phyloP scores from a whole-genome alignment of 2,888 invertebrate species.

The Apoderus coryli region DNA sequence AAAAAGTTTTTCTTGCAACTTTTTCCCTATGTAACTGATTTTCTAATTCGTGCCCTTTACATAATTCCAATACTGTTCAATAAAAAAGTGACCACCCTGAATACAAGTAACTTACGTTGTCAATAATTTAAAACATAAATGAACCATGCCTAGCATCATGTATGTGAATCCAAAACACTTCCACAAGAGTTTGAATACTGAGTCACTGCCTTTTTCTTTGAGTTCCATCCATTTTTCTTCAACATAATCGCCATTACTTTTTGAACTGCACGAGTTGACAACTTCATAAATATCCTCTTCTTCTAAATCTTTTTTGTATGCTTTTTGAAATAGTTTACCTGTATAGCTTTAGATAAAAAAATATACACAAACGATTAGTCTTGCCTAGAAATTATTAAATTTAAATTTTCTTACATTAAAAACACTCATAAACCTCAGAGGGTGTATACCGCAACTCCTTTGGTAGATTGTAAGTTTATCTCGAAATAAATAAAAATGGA shows the following conservation, averaged over 20 bases:
- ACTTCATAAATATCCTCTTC: conserved; percentile 43
- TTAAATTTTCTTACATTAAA: too few relatives aligned
- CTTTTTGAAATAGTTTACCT: conserved; percentile 47
- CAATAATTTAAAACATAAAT: conserved; percentile 16
- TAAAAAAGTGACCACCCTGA: not conserved
- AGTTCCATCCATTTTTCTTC: conserved; percentile 22
- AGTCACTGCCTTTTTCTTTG: conserved; percentile 13
- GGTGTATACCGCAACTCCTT: too few relatives aligned
- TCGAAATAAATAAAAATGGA: too few relatives aligned
- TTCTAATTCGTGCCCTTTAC: too few relatives aligned
- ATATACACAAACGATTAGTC: too few relatives aligned
- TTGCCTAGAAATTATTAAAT: too few relatives aligned
- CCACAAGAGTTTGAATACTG: conserved; percentile 20
- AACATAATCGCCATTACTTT: conserved; percentile 22
- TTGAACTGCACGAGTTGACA: conserved; percentile 29
- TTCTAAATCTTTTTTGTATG: conserved; percentile 43
- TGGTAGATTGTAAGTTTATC: too few relatives aligned
- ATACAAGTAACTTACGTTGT: conserved; percentile 13
- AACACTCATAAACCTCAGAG: too few relatives aligned
- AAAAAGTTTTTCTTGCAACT: too few relatives aligned
- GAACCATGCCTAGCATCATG: conserved; percentile 15
- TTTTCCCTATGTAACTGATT: too few relatives aligned
- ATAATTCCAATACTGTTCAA: too few relatives aligned
- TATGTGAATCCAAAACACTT: conserved; percentile 20
- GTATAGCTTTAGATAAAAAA: too few relatives aligned